Conservation (phyloP, 2,888 invertebrate species). For the Lissonota sp. region DNA sequence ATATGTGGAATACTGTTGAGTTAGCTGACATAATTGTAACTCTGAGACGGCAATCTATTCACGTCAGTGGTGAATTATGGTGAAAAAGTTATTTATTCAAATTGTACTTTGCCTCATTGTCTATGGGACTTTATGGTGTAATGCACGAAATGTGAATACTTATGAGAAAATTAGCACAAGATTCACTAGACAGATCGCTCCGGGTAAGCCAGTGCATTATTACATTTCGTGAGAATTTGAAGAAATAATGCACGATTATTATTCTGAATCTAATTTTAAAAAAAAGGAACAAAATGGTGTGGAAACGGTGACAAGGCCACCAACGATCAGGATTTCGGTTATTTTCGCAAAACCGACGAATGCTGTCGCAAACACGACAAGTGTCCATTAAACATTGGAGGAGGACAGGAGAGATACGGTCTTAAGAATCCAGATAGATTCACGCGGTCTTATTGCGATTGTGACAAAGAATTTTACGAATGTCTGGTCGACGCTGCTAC, state of each 20-base stretch:
- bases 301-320: constrained; percentile 88
- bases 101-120: constrained; percentile 5
- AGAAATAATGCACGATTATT: too few relatives aligned
- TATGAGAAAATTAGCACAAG: constrained; percentile 1
- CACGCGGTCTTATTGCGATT: constrained; percentile 89
- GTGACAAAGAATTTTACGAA: constrained; percentile 88
- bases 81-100: not conserved
- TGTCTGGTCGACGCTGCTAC: constrained; percentile 87
- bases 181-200: constrained; percentile 47
- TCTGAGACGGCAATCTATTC: not conserved
- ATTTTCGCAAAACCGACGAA: constrained; percentile 87
- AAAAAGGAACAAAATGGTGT: constrained; percentile 89
- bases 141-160: constrained; percentile 1
- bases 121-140: not conserved
- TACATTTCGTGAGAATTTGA: not conserved
- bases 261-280: too few relatives aligned
- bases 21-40: not conserved
- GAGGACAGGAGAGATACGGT: constrained; percentile 86
- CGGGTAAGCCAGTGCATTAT: constrained; percentile 27
- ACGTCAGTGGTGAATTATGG: constrained; percentile 5
- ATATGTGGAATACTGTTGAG: not conserved
- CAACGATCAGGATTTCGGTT: constrained; percentile 86
- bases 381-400: constrained; percentile 87
- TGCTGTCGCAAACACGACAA: constrained; percentile 90
- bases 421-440: constrained; percentile 88